Evolutionary conservation across 2,888 invertebrate genomes (phyloP), one percentile per base, ranked within the genome.

Genomic region (Hedychridium roseum): DNA sequence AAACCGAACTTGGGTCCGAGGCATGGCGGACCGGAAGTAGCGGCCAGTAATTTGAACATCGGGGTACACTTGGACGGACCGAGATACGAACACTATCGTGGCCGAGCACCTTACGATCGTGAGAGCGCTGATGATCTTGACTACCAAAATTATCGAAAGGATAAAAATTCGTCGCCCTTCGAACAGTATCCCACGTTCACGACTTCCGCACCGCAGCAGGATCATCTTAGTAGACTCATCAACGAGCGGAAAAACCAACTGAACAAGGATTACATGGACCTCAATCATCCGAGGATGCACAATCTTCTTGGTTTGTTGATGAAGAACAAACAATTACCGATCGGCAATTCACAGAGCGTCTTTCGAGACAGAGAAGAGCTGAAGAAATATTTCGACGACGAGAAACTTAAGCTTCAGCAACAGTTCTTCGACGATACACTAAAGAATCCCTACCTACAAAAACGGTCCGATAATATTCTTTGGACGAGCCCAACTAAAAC

Each of bases 291-390:
- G 0, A 64, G 73, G 45, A 70, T 66, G 37, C 78, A 79, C 35
- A 79, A 79, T 52, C 60, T 74, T 2, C 42, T 76, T 2, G 75
- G 77, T 1, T 40, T 76, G 1, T 38, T 77, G n/a, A 78, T 77
- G 75, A 79, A 79, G 44, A 77, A 73, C 39, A 75, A 73, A 20
- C 72, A 72, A 16, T 41, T 78, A 2, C 78, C 78, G 0, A 12
- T 14, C 1, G 70, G 75, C 1, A 49, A 40, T 1, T n/a, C 50
- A 2, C 57, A 57, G 3, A 70, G 43, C 26, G 57, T 59, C 11
- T 61, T 66, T n/a, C 59, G 51, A 2, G 57, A 71, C n/a, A 54
- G 57, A 12, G 65, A 64, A 12, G 68, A 72, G 2, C 23, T 66
- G 5, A 51, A 53, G 3, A 54, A 69, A 26, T 64, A 59, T 34